Evolutionary conservation across 2,797 vertebrate species (phyloP), one percentile per base, ranked within the genome.

Genomic region (Tenualosa ilisha): DNA sequence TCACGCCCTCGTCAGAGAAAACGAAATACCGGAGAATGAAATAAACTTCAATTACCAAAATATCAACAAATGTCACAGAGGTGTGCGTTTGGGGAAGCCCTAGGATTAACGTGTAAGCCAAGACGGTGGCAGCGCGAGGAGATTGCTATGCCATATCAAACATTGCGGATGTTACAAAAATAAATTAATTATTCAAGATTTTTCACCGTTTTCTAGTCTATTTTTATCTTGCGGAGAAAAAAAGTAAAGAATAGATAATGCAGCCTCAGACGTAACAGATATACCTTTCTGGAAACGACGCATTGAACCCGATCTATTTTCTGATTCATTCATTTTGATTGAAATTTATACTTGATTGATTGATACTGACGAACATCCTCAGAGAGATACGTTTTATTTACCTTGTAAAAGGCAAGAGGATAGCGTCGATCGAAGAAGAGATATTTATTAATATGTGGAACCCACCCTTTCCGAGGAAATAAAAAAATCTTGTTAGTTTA

Each of bases 41-140:
- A 87, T 83, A 79, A 61, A 88, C 91, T 93, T 93, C 89, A 93
- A 94, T 93, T 90, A 92, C 88, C 90, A 91, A 84, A 94, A 94
- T 92, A 95, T 94, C 93, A 94, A 94, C 95, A 95, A 92, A 95
- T 94, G 93, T 93, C 90, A 93, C 91, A 91, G 83, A 90, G 89
- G 91, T 89, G 87, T 89, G 91, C 83, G 92, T 92, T 93, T 91
- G 92, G 93, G 93, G 92, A 93, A 94, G 89, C 92, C 94, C 93
- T 84, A 91, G 91, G 90, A 91, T 93, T 88, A 90, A 89, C 89
- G 86, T 89, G 91, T 91, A 89, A 91, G 83, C 89, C 59, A 87
- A 88, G 90, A 81, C 89, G 90, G 85, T 90, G 85, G 91, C 59
- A 85, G 90, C n/a, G 92, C 50, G 46, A 82, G 85, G 88, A 85